Evolutionary conservation across 2,888 invertebrate genomes (phyloP).

Genomic region (Glaucopsyche alexis): DNA sequence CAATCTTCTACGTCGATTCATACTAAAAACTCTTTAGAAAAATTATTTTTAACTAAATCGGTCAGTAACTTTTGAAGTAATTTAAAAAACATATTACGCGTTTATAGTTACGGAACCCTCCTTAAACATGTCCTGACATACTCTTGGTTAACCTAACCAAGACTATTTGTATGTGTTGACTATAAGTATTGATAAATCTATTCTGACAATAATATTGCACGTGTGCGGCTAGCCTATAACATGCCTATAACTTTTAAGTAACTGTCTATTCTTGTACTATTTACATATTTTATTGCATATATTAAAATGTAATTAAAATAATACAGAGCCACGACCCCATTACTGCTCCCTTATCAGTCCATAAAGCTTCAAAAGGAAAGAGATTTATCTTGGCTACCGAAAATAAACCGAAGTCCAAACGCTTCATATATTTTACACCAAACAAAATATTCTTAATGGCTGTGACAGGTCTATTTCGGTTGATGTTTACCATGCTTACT

Average conservation of each 20-base stretch:
- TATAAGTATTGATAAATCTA: no score
- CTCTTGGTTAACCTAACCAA: no score
- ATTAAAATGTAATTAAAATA: conserved; percentile 1
- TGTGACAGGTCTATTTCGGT: conserved; percentile 51
- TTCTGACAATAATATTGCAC: no score
- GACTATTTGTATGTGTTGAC: no score
- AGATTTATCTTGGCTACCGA: conserved; percentile 51
- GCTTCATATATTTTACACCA: conserved; percentile 47
- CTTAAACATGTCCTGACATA: no score
- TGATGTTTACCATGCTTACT: conserved; percentile 20
- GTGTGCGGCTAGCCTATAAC: no score
- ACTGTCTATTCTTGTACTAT: not conserved
- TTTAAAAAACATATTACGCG: no score
- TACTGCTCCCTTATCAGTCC: conserved; percentile 56
- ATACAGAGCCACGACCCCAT: conserved; percentile 17
- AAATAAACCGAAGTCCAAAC: conserved; percentile 12
- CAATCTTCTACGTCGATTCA: no score
- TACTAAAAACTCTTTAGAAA: no score
- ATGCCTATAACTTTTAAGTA: not conserved
- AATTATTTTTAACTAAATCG: no score
- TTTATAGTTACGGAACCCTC: no score
- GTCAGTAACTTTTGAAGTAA: no score
- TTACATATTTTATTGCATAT: conserved; percentile 12
- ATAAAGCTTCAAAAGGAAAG: conserved; percentile 59
- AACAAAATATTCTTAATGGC: conserved; percentile 56